Percentiles rank a stretch among this genome's conserved stretches.
Conservation (phyloP, 92 coral and sea anemone species). For the Parazoanthus darwini region DNA sequence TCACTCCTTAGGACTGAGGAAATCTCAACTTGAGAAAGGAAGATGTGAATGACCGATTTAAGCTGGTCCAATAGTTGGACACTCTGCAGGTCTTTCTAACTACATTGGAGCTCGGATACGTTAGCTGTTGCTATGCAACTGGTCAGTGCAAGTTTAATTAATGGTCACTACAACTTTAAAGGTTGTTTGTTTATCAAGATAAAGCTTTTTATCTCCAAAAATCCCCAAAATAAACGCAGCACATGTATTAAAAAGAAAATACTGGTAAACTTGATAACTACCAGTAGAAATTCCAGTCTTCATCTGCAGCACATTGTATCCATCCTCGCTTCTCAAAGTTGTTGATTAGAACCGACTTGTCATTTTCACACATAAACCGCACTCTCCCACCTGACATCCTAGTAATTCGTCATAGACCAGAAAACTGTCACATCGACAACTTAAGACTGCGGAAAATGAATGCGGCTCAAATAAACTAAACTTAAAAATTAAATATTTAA, state of each 20-base stretch:
- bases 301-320: slow-evolving; percentile 92
- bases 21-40: too few species aligned
- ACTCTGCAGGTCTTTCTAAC: too few species aligned
- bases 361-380: slow-evolving; percentile 82
- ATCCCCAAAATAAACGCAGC: not conserved
- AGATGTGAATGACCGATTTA: too few species aligned
- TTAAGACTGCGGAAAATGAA: not conserved
- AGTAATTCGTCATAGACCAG: not conserved
- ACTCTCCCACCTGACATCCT: slow-evolving; percentile 72
- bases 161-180: too few species aligned
- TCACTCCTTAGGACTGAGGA: too few species aligned
- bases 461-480: not conserved
- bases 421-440: not conserved
- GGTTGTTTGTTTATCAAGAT: too few species aligned
- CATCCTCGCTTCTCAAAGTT: slow-evolving; percentile 99
- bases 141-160: too few species aligned
- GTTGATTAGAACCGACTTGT: slow-evolving; percentile 93
- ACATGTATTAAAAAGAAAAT: not conserved
- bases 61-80: too few species aligned
- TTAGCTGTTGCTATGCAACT: too few species aligned
- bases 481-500: not conserved
- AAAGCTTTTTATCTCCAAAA: not conserved
- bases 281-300: slow-evolving; percentile 99
- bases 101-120: too few species aligned
- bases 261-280: not conserved